Conservation (phyloP, 2,113 vertebrate genomes). For the Calonectris borealis region DNA sequence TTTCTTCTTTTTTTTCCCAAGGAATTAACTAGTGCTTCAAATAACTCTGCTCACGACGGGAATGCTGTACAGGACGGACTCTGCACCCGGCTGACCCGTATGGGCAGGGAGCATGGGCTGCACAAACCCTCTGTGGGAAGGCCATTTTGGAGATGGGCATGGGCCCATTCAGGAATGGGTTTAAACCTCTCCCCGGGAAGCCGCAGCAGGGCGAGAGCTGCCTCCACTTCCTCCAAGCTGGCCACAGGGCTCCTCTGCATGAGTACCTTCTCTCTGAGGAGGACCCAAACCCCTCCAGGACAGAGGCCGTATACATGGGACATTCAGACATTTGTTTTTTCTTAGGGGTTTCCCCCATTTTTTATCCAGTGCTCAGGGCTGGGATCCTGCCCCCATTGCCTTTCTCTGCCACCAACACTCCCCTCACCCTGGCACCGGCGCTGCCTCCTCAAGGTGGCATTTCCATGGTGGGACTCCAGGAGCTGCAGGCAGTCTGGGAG, state of each 20-base stretch:
- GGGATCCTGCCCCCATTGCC: not conserved
- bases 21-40: not conserved
- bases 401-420: not conserved
- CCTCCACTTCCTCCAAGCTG: not conserved
- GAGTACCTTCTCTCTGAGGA: not conserved
- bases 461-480: not conserved
- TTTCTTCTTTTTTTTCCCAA: no score
- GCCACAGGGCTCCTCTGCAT: rapidly evolving
- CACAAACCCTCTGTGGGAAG: not conserved
- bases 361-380: not conserved
- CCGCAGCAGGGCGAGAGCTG: not conserved
- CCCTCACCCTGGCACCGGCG: rapidly evolving
- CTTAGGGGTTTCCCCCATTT: not conserved
- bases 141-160: not conserved
- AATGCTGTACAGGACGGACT: not conserved
- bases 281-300: not conserved
- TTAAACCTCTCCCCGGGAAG: not conserved
- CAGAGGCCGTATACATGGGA: not conserved
- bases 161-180: not conserved
- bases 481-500: not conserved
- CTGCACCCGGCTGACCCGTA: not conserved
- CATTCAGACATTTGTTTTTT: not conserved
- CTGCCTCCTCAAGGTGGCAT: not conserved
- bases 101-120: not conserved
- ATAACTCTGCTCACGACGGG: rapidly evolving